Conservation (phyloP, 37 sponge, comb jelly and placozoan species). For the Ephydatia muelleri region DNA sequence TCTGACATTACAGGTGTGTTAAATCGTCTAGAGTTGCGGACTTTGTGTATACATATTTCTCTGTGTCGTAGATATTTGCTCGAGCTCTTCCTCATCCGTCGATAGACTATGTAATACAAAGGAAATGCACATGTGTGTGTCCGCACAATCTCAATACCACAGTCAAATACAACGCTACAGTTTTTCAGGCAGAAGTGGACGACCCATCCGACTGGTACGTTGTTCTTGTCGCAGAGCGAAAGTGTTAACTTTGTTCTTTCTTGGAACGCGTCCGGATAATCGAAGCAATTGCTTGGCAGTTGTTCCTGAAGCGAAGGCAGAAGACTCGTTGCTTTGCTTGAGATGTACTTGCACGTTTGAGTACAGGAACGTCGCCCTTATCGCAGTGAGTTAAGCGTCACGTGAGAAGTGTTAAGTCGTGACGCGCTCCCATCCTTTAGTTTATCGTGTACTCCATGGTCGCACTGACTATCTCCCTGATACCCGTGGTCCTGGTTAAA, state of each 20-base stretch:
- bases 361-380: neutral
- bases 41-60: neutral
- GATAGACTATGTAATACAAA: neutral
- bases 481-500: neutral
- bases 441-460: neutral
- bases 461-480: neutral
- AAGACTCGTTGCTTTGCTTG: neutral
- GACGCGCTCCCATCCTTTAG: neutral
- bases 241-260: neutral
- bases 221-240: neutral
- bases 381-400: neutral
- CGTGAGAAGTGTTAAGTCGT: no score
- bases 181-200: constrained; percentile 38
- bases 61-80: neutral
- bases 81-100: neutral
- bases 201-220: constrained; percentile 63
- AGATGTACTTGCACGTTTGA: constrained; percentile 13
- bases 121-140: constrained; percentile 65
- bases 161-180: constrained; percentile 34
- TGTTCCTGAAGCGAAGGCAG: neutral
- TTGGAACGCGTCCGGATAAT: neutral
- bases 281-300: neutral
- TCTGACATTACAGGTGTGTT: neutral
- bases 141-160: constrained; percentile 64
- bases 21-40: neutral